A percentile compares a stretch with the other conserved stretches of the same genome.
Evolutionary conservation across 1,140 invertebrate species (phyloP).

Genomic region (Uloborus diversus): DNA sequence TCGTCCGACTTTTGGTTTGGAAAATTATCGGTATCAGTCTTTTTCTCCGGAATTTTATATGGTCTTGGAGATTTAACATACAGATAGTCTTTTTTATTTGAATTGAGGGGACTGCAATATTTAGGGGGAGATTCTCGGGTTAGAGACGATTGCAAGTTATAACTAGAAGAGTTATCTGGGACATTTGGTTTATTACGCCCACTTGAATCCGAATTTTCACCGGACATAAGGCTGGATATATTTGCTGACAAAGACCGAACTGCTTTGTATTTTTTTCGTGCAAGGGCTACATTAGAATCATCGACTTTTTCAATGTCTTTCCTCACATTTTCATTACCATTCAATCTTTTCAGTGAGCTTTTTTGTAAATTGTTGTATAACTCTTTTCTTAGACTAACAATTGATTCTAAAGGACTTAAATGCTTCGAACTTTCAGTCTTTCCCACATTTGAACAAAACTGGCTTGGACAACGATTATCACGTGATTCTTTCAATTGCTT

Average conservation of each 20-base stretch:
- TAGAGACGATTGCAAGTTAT: background rate
- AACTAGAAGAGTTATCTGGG: background rate
- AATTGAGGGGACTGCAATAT: background rate
- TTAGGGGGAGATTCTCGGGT: background rate
- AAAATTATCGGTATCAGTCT: background rate
- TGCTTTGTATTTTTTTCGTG: slow-evolving; percentile 32
- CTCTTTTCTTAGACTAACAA: slow-evolving; percentile 19
- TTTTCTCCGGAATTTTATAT: background rate
- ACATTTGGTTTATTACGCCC: background rate
- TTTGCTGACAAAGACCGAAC: slow-evolving; percentile 40
- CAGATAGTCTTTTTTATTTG: too few relatives aligned
- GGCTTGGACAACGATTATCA: background rate
- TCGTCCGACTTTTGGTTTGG: slow-evolving; percentile 23
- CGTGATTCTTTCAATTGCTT: slow-evolving; percentile 27
- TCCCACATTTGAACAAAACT: background rate
- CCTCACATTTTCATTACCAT: background rate
- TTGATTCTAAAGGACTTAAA: background rate
- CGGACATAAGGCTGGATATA: slow-evolving; percentile 29
- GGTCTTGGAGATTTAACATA: too few relatives aligned
- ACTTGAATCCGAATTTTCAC: background rate
- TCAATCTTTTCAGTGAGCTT: background rate
- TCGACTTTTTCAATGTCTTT: background rate
- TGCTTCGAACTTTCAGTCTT: background rate
- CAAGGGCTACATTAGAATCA: background rate
- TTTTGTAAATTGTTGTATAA: slow-evolving; percentile 34